These are phyloP conservation scores for Lomographa bimaculata DNA, from an alignment of 2,888 invertebrate species.

Conservation along the genomic window DNA sequence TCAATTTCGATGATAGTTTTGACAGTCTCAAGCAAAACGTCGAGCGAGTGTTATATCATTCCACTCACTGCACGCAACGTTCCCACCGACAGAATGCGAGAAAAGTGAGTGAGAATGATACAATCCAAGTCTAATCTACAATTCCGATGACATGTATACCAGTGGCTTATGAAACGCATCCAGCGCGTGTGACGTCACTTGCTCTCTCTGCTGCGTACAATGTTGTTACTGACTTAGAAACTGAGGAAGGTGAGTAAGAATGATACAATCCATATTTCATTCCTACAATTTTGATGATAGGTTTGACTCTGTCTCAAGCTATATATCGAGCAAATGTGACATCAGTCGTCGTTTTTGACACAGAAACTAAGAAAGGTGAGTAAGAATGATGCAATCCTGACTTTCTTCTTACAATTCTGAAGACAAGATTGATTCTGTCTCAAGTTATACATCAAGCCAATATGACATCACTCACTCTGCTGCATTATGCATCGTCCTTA, in stretches of 20 bases:
- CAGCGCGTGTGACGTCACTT: slow-evolving; percentile 92
- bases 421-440: neutral
- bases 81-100: slow-evolving; percentile 93
- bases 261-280: no score
- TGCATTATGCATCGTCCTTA: slow-evolving; percentile 86
- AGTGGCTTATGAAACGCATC: slow-evolving; percentile 86
- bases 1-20: no score
- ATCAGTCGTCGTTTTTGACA: no score
- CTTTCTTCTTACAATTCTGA: neutral
- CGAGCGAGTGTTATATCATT: no score
- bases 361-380: slow-evolving; percentile 92
- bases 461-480: slow-evolving; percentile 93
- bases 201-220: slow-evolving; percentile 92
- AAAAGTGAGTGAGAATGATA: slow-evolving; percentile 86
- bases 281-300: no score
- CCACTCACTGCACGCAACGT: slow-evolving; percentile 90
- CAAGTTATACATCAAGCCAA: slow-evolving; percentile 90
- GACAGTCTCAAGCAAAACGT: no score
- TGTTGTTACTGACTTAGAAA: neutral
- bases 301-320: no score
- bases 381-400: no score
- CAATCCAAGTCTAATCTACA: neutral
- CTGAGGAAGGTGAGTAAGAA: no score
- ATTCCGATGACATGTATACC: neutral
- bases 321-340: no score